phyloP scores from a whole-genome alignment of 1,140 invertebrate species.

The Caenorhabditis briggsae region DNA sequence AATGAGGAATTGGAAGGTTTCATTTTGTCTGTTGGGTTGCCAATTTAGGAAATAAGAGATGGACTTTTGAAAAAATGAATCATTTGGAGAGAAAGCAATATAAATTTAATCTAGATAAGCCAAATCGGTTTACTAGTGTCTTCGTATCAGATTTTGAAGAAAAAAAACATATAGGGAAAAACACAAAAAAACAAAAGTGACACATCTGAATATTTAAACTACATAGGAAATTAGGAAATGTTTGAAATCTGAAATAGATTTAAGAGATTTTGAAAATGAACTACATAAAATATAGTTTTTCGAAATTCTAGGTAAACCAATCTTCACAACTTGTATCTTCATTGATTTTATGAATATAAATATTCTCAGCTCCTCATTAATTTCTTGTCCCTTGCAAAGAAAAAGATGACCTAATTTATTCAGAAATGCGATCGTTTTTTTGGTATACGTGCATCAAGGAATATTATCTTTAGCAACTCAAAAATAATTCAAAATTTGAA shows the following conservation, averaged over 20 bases:
- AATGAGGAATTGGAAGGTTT: background rate
- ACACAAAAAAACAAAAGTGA: background rate
- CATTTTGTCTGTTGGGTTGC: background rate
- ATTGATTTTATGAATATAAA: background rate
- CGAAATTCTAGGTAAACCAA: no score
- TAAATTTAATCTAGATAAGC: slow-evolving; percentile 7
- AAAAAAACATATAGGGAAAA: background rate
- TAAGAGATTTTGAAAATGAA: slow-evolving; percentile 9
- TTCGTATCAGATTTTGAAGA: slow-evolving; percentile 5
- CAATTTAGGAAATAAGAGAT: background rate
- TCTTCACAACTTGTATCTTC: background rate
- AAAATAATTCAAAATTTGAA: no score
- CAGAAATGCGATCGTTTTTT: slow-evolving; percentile 7
- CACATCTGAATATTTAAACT: background rate
- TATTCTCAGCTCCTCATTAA: background rate
- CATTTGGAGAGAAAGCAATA: background rate
- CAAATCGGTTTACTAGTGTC: slow-evolving; percentile 11
- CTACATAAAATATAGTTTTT: slow-evolving; percentile 8
- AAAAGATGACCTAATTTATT: slow-evolving; percentile 27
- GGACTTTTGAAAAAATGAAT: background rate
- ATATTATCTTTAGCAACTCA: background rate
- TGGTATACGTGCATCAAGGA: background rate
- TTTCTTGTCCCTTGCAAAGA: background rate
- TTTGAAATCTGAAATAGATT: background rate
- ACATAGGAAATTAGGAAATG: no score